phyloP scores from a whole-genome alignment of 2,888 invertebrate species.

The Petrophora chlorosata region DNA sequence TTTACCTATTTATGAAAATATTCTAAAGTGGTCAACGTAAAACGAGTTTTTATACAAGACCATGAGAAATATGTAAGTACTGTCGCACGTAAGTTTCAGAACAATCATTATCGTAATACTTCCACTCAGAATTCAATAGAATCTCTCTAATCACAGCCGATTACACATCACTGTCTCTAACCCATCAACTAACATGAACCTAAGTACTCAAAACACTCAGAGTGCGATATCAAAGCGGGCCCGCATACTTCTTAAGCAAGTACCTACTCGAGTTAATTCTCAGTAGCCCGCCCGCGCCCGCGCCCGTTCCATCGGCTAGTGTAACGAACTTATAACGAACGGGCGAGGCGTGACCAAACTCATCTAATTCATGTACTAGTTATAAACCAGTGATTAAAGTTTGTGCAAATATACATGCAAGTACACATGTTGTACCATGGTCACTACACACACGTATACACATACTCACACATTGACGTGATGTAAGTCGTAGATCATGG shows the following conservation, averaged over 20 bases:
- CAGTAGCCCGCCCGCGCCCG: no score
- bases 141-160: slow-evolving; percentile 17
- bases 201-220: slow-evolving; percentile 14
- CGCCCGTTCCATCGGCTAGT: slow-evolving; percentile 11
- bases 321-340: slow-evolving; percentile 26
- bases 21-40: no score
- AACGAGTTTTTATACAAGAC: no score
- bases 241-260: no score
- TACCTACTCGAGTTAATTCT: slow-evolving; percentile 21
- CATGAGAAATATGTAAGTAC: no score
- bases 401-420: not conserved
- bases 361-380: slow-evolving; percentile 13
- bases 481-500: no score
- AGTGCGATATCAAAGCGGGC: slow-evolving; percentile 21
- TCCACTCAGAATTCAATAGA: slow-evolving; percentile 10
- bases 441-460: not conserved
- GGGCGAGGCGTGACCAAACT: slow-evolving; percentile 27
- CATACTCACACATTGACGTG: no score
- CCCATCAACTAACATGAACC: slow-evolving; percentile 15
- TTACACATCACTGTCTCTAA: no score
- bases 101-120: no score
- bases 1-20: no score
- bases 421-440: not conserved
- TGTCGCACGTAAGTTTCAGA: no score
- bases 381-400: slow-evolving; percentile 1